phyloP scores from a whole-genome alignment of 2,113 vertebrate species.

The Thermophis baileyi region DNA sequence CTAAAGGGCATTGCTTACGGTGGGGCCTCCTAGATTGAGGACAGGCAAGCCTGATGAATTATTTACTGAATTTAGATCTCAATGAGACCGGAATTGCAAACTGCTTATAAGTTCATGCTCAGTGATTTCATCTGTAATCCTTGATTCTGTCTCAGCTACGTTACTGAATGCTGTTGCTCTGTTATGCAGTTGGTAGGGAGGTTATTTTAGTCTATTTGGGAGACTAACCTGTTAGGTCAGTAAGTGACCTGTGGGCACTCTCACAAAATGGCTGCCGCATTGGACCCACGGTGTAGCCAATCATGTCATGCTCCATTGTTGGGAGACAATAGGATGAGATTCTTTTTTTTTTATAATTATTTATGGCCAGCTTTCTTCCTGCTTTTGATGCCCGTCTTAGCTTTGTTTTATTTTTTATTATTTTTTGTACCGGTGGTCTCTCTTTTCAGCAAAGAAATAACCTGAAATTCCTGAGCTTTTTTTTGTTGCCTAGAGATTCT shows the following conservation, averaged over 20 bases:
- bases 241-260: neutral
- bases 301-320: neutral
- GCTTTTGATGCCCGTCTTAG: neutral
- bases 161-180: neutral
- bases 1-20: neutral
- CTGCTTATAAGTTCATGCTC: neutral
- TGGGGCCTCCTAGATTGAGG: neutral
- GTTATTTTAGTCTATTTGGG: neutral
- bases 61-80: neutral
- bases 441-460: neutral
- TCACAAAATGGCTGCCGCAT: neutral
- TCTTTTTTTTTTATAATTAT: neutral
- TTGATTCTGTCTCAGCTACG: neutral
- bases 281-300: neutral
- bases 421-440: neutral
- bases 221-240: neutral
- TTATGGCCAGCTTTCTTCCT: neutral
- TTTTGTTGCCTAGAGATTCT: neutral
- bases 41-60: neutral
- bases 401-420: neutral
- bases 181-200: neutral
- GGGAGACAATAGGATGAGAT: neutral
- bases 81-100: neutral
- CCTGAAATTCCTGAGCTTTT: neutral
- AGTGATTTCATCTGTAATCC: neutral